A percentile compares a stretch with the other conserved stretches of the same genome.
These are phyloP conservation scores for Melanotaenia trifasciata DNA, from an alignment of 2,797 vertebrate genomes.

Conservation along the genomic window DNA sequence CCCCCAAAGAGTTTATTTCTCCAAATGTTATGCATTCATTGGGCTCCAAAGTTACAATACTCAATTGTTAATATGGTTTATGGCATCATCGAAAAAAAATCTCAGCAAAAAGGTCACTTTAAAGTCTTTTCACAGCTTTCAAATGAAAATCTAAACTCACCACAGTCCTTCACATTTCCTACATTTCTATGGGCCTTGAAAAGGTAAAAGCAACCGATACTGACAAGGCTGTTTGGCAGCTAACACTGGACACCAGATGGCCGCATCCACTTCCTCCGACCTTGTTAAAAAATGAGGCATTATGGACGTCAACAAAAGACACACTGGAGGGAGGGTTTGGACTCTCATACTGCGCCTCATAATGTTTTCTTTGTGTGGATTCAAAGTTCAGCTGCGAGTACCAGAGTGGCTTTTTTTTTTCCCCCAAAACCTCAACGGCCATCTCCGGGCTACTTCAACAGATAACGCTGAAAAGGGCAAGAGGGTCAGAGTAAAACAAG, in stretches of 20 bases:
- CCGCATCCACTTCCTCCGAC: slow-evolving; percentile 8
- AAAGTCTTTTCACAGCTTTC: not conserved
- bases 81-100: too few species aligned
- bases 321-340: not conserved
- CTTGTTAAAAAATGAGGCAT: slow-evolving; percentile 13
- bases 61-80: too few species aligned
- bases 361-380: slow-evolving; percentile 5
- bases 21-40: too few species aligned
- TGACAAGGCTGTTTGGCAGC: not conserved
- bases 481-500: slow-evolving; percentile 48
- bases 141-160: not conserved
- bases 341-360: not conserved
- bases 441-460: slow-evolving; percentile 2
- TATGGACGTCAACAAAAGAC: not conserved
- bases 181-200: not conserved
- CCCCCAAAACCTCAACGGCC: not conserved
- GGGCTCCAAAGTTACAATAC: too few species aligned
- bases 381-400: not conserved
- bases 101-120: not conserved
- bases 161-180: not conserved
- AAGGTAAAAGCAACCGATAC: not conserved
- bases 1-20: not conserved
- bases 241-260: not conserved
- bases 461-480: slow-evolving; percentile 18
- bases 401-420: not conserved